Evolutionary conservation across 1,140 invertebrate genomes (phyloP), one percentile per base, ranked within the genome.

Genomic region (Eriocheir sinensis): DNA sequence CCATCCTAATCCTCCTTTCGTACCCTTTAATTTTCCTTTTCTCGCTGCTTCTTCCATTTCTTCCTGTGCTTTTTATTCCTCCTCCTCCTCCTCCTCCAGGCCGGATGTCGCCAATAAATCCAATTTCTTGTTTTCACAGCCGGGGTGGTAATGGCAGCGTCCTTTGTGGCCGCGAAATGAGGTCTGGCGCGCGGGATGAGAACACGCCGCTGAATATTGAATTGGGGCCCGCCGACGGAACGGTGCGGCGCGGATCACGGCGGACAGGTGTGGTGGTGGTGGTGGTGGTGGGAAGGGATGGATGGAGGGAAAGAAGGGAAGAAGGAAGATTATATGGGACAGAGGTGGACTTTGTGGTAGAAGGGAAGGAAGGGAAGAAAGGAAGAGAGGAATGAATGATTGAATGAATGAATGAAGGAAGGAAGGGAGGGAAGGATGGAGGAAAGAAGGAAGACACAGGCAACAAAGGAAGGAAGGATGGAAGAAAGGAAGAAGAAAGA

Each of bases 101-200:
- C 38, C 89, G 89, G 89, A 90, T 90, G 89, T 90, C 36, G 48
- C 48, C 3, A 90, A 90, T 90, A 90, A 90, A 90, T 36, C 89
- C 89, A 90, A 72, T 90, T 90, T 90, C 48, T 90, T 90, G 89
- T 90, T 90, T 90, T 90, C 48, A 90, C 89, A 90, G 30, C 34
- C 38, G 89, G 72, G 89, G 48, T 48, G 32, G 48, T 90, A 90
- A 90, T 90, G 48, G 36, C 30, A 36, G 89, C 48, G 32, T 72
- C 72, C 89, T 90, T 72, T 36, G 89, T 48, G 32, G 72, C 3
- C 53, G 34, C 36, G 89, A 90, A 72, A 72, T 72, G 36, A 90
- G n/a, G 0, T 53, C 48, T 53, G 48, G 12, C 48, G 48, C 48
- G 48, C 48, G 48, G 48, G 48, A 53, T 53, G 48, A 53, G 48